A percentile compares a stretch with the other conserved stretches of the same genome.
Evolutionary conservation across 2,888 invertebrate species (phyloP).

Genomic region (Anoplius nigerrimus): DNA sequence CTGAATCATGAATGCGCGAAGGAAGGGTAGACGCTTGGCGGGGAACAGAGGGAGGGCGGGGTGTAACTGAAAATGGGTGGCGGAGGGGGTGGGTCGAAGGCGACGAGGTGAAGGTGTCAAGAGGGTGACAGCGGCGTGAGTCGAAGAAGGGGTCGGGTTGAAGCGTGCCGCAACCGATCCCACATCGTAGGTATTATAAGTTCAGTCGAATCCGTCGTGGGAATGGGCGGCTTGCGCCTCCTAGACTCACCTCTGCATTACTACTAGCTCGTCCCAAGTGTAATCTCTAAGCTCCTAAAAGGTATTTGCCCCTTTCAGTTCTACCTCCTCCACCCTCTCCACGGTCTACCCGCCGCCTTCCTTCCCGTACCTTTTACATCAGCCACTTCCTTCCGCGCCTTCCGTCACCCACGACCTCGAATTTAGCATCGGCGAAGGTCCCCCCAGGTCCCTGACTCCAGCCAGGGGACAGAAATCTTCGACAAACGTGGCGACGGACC

Average conservation of each 20-base stretch:
- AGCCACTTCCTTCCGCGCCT: conserved; percentile 6
- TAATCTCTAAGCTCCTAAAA: conserved; percentile 73
- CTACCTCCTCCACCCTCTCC: conserved; percentile 40
- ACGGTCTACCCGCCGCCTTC: conserved; percentile 20
- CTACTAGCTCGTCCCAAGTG: conserved; percentile 65
- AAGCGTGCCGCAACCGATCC: conserved; percentile 65
- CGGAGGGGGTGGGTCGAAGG: conserved; percentile 19
- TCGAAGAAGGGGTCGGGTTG: conserved; percentile 38
- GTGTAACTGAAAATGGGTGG: not conserved
- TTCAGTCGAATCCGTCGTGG: conserved; percentile 72
- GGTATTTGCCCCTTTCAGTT: conserved; percentile 67
- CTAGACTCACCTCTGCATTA: conserved; percentile 63
- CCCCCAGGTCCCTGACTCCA: not conserved
- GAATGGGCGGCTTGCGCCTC: conserved; percentile 67
- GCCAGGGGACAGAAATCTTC: too few species aligned
- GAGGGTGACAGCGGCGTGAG: conserved; percentile 30
- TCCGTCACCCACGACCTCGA: conserved; percentile 8
- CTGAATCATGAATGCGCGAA: not conserved
- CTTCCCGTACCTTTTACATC: conserved; percentile 3
- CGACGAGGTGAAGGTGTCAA: conserved; percentile 41
- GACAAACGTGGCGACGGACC: too few species aligned
- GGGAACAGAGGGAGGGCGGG: too few species aligned
- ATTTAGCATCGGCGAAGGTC: conserved; percentile 2
- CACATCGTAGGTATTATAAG: conserved; percentile 67
- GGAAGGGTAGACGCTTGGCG: not conserved